Percentiles rank a stretch among this genome's conserved stretches.
Evolutionary conservation across 2,888 invertebrate species (phyloP).

Genomic region (Ypsolopha scabrella): DNA sequence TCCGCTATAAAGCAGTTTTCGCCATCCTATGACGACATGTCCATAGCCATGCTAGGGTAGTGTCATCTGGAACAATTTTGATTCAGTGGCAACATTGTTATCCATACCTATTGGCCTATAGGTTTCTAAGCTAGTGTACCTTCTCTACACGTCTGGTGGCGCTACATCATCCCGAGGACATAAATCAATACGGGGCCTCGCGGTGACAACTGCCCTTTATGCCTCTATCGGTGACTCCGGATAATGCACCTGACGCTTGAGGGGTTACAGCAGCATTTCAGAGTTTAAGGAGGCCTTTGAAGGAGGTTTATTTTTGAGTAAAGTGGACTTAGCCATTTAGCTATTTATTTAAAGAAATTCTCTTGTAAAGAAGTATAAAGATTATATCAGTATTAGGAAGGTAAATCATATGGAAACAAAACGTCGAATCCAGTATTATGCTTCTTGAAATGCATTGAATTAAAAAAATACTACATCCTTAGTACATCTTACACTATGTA

Average conservation of each 20-base stretch:
- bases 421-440: too few species aligned
- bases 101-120: too few species aligned
- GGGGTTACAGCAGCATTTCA: not conserved
- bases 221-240: slow-evolving; percentile 33
- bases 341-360: not conserved
- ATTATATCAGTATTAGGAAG: not conserved
- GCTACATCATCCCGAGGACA: slow-evolving; percentile 33
- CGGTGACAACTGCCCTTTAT: slow-evolving; percentile 32
- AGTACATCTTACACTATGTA: too few species aligned
- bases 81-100: too few species aligned
- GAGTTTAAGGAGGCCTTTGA: not conserved
- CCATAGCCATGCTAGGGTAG: too few species aligned
- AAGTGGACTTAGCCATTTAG: not conserved
- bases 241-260: slow-evolving; percentile 6
- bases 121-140: slow-evolving; percentile 33
- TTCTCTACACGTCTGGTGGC: slow-evolving; percentile 22
- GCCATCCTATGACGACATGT: too few species aligned
- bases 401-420: not conserved
- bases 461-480: too few species aligned
- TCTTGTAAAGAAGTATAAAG: not conserved
- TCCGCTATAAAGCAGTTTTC: too few species aligned
- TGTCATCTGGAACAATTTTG: too few species aligned
- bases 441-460: too few species aligned
- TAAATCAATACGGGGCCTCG: slow-evolving; percentile 43
- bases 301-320: not conserved